Conservation (phyloP, 2,888 invertebrate genomes). For the Sthenelais limicola region DNA sequence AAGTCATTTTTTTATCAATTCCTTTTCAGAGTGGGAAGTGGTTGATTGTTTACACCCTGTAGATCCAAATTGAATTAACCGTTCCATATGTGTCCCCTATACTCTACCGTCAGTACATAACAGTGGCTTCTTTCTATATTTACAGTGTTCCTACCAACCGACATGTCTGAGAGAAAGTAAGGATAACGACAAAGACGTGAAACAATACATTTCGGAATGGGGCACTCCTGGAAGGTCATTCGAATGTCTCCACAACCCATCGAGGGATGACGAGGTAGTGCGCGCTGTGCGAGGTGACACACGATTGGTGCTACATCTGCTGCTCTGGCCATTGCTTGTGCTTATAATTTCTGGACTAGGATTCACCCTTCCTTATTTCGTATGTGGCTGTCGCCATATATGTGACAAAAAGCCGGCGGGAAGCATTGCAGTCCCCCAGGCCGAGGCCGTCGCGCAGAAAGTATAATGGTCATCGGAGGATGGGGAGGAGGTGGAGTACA, state of each 20-base stretch:
- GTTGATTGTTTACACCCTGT: too few relatives aligned
- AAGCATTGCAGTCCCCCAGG: conserved; percentile 16
- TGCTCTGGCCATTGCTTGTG: conserved; percentile 20
- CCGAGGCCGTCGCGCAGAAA: conserved; percentile 11
- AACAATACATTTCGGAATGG: conserved; percentile 20
- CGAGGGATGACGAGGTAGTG: conserved; percentile 31
- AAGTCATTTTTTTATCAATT: too few relatives aligned
- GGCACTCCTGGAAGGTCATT: not conserved
- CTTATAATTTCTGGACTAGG: conserved; percentile 28
- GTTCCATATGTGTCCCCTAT: too few relatives aligned
- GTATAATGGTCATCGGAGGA: conserved; percentile 11
- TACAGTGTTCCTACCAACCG: conserved; percentile 33
- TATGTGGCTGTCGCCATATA: conserved; percentile 28
- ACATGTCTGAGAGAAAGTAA: conserved; percentile 12
- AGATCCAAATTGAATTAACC: too few relatives aligned
- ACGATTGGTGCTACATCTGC: conserved; percentile 18
- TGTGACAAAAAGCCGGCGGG: conserved; percentile 27
- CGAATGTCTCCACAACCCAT: conserved; percentile 30
- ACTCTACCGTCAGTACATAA: too few relatives aligned
- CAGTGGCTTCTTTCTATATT: too few relatives aligned
- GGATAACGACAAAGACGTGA: conserved; percentile 27
- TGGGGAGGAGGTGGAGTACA: too few relatives aligned
- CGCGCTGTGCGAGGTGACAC: conserved; percentile 32
- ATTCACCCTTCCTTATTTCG: conserved; percentile 25
- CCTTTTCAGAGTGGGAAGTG: too few relatives aligned